Evolutionary conservation across 2,797 vertebrate genomes (phyloP).

Genomic region (Eulemur mongoz): DNA sequence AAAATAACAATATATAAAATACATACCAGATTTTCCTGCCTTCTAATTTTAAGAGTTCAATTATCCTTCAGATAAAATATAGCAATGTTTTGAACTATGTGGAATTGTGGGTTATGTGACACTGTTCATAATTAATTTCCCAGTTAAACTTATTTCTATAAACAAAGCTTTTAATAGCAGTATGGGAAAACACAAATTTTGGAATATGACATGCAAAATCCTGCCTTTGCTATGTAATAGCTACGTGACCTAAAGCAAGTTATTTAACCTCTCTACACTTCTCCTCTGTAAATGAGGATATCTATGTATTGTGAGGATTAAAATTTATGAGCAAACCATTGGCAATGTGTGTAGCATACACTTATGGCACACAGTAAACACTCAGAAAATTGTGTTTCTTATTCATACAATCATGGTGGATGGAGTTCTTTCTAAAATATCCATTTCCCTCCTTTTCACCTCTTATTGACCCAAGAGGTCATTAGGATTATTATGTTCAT

Average conservation of each 20-base stretch:
- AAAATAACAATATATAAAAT: background rate
- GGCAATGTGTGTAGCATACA: background rate
- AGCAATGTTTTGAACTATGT: conserved; percentile 1
- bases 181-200: background rate
- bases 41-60: conserved; percentile 24
- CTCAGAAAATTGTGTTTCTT: conserved; percentile 1
- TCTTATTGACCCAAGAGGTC: background rate
- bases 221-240: background rate
- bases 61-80: background rate
- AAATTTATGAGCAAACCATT: background rate
- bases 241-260: background rate
- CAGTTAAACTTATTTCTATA: conserved; percentile 34
- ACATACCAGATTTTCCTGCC: background rate
- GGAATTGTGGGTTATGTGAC: background rate
- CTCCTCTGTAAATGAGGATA: background rate
- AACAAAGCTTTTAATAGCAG: conserved; percentile 30
- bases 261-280: background rate
- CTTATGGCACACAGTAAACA: background rate
- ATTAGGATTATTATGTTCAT: background rate
- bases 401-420: background rate
- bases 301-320: background rate
- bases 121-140: background rate
- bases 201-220: background rate
- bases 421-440: conserved; percentile 35
- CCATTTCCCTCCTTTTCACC: background rate